These are phyloP conservation scores for Geodia barretti DNA, from an alignment of 37 sponge, comb jelly and placozoan genomes.

Conservation along the genomic window DNA sequence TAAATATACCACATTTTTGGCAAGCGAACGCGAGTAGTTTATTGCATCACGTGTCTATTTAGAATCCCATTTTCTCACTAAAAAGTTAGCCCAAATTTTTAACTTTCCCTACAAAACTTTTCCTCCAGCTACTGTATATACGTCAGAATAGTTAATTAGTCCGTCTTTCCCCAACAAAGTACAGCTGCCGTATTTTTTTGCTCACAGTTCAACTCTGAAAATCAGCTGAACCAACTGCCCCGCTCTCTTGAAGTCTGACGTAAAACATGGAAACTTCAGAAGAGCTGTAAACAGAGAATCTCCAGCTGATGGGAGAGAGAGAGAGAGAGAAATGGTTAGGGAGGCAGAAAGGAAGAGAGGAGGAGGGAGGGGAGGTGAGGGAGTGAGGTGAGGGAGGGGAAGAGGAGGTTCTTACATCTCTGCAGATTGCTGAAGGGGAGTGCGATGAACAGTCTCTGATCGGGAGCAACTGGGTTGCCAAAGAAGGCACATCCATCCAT, in stretches of 20 bases:
- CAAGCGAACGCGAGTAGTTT: no score
- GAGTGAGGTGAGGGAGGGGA: not conserved
- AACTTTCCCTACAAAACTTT: no score
- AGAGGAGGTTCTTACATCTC: not conserved
- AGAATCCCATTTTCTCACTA: no score
- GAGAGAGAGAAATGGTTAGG: not conserved
- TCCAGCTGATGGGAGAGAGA: constrained; percentile 5
- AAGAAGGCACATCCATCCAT: not conserved
- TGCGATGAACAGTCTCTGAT: constrained; percentile 8
- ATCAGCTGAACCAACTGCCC: constrained; percentile 42
- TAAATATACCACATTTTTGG: no score
- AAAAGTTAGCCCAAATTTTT: no score
- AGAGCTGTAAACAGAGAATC: constrained; percentile 8
- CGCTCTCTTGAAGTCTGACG: constrained; percentile 30
- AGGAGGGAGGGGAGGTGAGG: not conserved
- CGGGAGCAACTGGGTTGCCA: not conserved
- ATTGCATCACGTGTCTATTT: no score
- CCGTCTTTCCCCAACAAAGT: no score
- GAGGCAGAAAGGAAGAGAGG: not conserved
- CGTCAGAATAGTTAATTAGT: no score
- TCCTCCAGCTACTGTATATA: no score
- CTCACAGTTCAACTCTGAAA: constrained; percentile 54
- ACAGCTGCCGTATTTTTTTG: no score
- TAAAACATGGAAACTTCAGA: constrained; percentile 58
- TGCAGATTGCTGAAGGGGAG: not conserved